Evolutionary conservation across 2,888 invertebrate species (phyloP).

Genomic region (Diabrotica balteata): DNA sequence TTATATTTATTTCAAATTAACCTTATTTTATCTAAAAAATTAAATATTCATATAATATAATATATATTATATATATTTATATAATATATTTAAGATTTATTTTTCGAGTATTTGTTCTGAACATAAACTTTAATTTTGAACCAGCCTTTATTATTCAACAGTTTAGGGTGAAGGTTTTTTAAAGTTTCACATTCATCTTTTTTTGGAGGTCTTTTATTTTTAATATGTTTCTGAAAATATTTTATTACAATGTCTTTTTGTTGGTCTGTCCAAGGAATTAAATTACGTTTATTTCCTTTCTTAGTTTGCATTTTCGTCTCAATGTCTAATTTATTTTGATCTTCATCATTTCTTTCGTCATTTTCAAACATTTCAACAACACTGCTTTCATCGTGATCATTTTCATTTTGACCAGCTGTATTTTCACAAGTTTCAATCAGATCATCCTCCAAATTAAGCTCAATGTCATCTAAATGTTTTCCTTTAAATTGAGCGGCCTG

Average conservation of each 20-base stretch:
- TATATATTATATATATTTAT: not conserved
- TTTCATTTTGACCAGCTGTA: constrained; percentile 31
- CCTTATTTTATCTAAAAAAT: not conserved
- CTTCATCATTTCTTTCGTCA: not conserved
- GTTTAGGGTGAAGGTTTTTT: not conserved
- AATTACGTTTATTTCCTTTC: constrained; percentile 3
- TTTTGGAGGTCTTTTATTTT: constrained; percentile 15
- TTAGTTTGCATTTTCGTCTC: not conserved
- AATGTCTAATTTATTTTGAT: not conserved
- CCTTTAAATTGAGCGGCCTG: constrained; percentile 36
- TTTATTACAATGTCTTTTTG: constrained; percentile 2
- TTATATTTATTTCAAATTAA: not conserved
- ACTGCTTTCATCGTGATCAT: constrained; percentile 38
- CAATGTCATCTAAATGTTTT: constrained; percentile 36
- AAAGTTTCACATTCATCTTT: constrained; percentile 14
- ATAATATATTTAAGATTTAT: not conserved
- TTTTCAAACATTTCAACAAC: constrained; percentile 1
- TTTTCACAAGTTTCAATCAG: constrained; percentile 2
- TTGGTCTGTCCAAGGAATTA: constrained; percentile 13
- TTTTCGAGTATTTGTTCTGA: constrained; percentile 13
- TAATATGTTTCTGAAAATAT: constrained; percentile 13
- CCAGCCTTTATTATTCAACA: constrained; percentile 18
- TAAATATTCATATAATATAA: not conserved
- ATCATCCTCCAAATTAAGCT: constrained; percentile 35
- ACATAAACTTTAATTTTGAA: constrained; percentile 19